Conservation (phyloP, 2,888 invertebrate genomes). For the Perizoma affinitatum region DNA sequence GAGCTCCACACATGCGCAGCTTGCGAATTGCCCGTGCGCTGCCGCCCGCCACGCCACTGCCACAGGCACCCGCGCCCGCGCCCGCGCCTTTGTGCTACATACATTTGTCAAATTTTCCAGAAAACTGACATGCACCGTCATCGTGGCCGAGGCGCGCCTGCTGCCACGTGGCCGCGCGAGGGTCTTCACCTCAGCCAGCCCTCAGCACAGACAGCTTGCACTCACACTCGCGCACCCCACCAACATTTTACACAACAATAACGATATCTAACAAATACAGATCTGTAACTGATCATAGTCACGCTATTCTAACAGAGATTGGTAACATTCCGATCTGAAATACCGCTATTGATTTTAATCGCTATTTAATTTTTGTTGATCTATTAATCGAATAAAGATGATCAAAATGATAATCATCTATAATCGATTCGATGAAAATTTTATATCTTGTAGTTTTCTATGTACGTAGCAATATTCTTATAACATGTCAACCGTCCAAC, state of each 20-base stretch:
- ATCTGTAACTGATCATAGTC: conserved; percentile 40
- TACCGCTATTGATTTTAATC: conserved; percentile 34
- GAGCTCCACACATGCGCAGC: conserved; percentile 64
- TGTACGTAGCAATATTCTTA: too few relatives aligned
- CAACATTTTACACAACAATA: conserved; percentile 37
- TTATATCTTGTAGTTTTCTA: too few relatives aligned
- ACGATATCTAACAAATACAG: conserved; percentile 41
- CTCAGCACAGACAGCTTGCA: conserved; percentile 26
- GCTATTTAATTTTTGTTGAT: conserved; percentile 14
- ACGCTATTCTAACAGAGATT: conserved; percentile 41
- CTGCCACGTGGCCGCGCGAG: conserved; percentile 64
- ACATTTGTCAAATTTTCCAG: conserved; percentile 83
- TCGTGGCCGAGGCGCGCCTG: conserved; percentile 64
- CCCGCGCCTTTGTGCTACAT: conserved; percentile 69
- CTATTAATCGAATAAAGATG: too few relatives aligned
- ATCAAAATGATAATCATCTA: too few relatives aligned
- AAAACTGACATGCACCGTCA: conserved; percentile 78
- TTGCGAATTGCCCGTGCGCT: conserved; percentile 66
- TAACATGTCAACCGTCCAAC: too few relatives aligned
- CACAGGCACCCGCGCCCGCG: conserved; percentile 50
- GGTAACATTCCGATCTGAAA: conserved; percentile 40
- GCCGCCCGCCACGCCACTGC: conserved; percentile 51
- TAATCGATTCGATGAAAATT: too few relatives aligned
- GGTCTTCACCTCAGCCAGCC: conserved; percentile 33
- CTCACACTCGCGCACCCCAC: conserved; percentile 33